Evolutionary conservation across 2,113 vertebrate genomes (phyloP).

Genomic region (Gopherus flavomarginatus): DNA sequence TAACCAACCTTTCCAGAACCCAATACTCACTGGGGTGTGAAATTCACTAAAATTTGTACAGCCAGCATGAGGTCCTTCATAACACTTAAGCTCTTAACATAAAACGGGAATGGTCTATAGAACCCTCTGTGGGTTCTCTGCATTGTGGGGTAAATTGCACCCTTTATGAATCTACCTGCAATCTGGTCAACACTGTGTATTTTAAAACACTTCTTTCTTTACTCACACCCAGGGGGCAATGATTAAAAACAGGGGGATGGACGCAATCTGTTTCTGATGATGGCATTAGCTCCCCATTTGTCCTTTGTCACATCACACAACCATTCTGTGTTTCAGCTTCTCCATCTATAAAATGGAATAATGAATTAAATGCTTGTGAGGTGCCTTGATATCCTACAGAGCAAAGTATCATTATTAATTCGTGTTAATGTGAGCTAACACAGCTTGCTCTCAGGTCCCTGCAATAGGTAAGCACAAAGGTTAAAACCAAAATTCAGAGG

Average conservation of each 20-base stretch:
- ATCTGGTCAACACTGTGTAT: not conserved
- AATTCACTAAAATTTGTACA: not conserved
- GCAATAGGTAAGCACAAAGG: slow-evolving; percentile 69
- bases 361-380: slow-evolving; percentile 51
- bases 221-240: not conserved
- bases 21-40: not conserved
- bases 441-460: slow-evolving; percentile 69
- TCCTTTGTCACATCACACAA: slow-evolving; percentile 57
- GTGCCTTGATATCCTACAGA: slow-evolving; percentile 70
- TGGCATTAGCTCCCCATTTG: not conserved
- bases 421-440: slow-evolving; percentile 71
- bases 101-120: not conserved
- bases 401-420: slow-evolving; percentile 74
- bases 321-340: slow-evolving; percentile 52
- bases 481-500: slow-evolving; percentile 46
- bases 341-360: slow-evolving; percentile 57
- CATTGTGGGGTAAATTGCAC: not conserved
- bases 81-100: not conserved
- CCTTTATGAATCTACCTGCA: not conserved
- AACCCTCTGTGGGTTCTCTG: not conserved
- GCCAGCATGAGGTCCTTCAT: not conserved
- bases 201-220: not conserved
- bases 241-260: not conserved
- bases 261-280: not conserved
- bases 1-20: not conserved